Evolutionary conservation across 2,113 vertebrate genomes (phyloP), one percentile per base, ranked within the genome.

Genomic region (Grantiella picta): DNA sequence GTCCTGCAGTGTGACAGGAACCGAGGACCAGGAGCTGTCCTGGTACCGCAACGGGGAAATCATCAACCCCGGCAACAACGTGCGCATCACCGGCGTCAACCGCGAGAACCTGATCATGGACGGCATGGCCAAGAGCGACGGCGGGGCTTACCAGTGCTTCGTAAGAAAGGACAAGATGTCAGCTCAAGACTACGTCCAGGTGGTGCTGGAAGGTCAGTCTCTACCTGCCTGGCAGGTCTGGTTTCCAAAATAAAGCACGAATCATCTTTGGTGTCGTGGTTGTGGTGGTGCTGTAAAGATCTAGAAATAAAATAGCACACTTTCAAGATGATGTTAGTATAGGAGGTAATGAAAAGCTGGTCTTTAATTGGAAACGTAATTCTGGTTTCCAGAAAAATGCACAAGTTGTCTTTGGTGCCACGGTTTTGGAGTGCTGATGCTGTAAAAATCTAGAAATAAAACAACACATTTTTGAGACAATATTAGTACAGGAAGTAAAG

Each of bases 11-110:
- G 98, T 99, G 84, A 99, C 98, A 0, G 99, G 99, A 73, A 99
- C 98, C 0, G 99, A 99, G 27, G 99, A 99, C 87, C 99, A 99
- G 70, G 99, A 99, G 73, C 98, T 99, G 28, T 99, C 98, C 90
- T 99, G 99, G 99, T 99, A 99, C 95, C 98, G 99, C 56, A 99
- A 99, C 3, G 99, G 99, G 22, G 99, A 99, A 95, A 98, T 99
- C 96, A 98, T 99, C 97, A 98, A 98, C 89, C 98, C 99, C 4
- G 99, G 99, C 36, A 99, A 98, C 97, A 99, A 98, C 5, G 99
- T 99, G 35, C 98, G 99, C 78, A 99, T 99, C 97, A 99, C 98
- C 15, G 99, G 99, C 0, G 25, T 98, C 94, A 99, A 98, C 97
- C 98, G 98, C 10, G 99, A 99, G 96, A 99, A 98, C 96, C 98